phyloP scores from a whole-genome alignment of 2,888 invertebrate species.

The Diplazon laetatorius region DNA sequence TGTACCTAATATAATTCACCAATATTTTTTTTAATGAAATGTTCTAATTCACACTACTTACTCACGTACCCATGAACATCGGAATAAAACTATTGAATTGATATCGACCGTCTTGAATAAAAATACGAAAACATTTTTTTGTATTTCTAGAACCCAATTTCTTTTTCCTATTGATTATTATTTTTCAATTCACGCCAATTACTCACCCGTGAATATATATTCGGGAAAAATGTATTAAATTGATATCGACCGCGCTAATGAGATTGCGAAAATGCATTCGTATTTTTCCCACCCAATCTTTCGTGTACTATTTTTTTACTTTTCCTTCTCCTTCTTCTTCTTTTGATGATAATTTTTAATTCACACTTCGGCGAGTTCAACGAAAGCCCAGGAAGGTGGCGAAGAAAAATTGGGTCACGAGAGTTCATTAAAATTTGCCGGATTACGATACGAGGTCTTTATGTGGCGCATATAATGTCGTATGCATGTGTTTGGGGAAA shows the following conservation, averaged over 20 bases:
- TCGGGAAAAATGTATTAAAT: neutral
- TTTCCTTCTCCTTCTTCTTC: too few species aligned
- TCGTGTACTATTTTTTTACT: too few species aligned
- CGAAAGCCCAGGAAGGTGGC: neutral
- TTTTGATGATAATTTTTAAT: neutral
- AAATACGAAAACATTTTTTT: neutral
- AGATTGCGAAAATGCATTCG: slow-evolving; percentile 11
- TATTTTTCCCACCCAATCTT: neutral
- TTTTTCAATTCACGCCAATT: neutral
- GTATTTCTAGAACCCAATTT: too few species aligned
- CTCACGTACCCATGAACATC: too few species aligned
- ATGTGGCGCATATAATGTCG: neutral
- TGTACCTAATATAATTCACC: too few species aligned
- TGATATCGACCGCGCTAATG: slow-evolving; percentile 25
- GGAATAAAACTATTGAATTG: too few species aligned
- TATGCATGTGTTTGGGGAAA: neutral
- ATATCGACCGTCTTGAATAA: too few species aligned
- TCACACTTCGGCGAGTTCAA: neutral
- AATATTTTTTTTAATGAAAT: too few species aligned
- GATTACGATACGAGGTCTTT: slow-evolving; percentile 13
- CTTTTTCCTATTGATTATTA: slow-evolving; percentile 18
- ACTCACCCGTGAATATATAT: neutral
- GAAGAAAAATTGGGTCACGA: slow-evolving; percentile 32
- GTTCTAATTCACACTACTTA: too few species aligned
- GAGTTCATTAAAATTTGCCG: slow-evolving; percentile 18